phyloP scores from a whole-genome alignment of 2,888 invertebrate species.

The Synanthedon vespiformis region DNA sequence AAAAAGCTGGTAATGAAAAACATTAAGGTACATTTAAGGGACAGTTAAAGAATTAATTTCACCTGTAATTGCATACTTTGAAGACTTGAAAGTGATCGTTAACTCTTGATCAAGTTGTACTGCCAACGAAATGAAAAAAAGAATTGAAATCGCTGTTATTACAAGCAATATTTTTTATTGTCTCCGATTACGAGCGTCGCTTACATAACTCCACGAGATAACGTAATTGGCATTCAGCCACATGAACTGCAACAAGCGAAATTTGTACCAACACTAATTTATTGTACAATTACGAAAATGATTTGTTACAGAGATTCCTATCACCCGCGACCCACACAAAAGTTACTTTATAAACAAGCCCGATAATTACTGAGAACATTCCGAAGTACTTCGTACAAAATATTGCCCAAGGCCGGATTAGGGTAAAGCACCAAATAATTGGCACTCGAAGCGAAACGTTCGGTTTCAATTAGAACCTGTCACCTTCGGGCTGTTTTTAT shows the following conservation, averaged over 20 bases:
- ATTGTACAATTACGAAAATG: conserved; percentile 32
- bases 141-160: not conserved
- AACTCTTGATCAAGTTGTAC: too few species aligned
- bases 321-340: conserved; percentile 18
- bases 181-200: not conserved
- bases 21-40: too few species aligned
- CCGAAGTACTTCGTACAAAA: conserved; percentile 10
- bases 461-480: conserved; percentile 17
- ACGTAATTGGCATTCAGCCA: not conserved
- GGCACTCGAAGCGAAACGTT: conserved; percentile 11
- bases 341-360: conserved; percentile 17
- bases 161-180: not conserved
- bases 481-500: conserved; percentile 15
- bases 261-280: conserved; percentile 23
- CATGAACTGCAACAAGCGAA: not conserved
- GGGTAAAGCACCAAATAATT: conserved; percentile 18
- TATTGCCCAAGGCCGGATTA: conserved; percentile 11
- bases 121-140: not conserved
- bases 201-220: not conserved
- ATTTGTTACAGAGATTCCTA: conserved; percentile 28
- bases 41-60: too few species aligned
- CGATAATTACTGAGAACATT: conserved; percentile 26
- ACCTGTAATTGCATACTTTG: too few species aligned
- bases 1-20: too few species aligned
- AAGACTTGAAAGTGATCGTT: too few species aligned